These are phyloP conservation scores for Cataglyphis altisquamis DNA, from an alignment of 2,888 invertebrate species.

Conservation along the genomic window DNA sequence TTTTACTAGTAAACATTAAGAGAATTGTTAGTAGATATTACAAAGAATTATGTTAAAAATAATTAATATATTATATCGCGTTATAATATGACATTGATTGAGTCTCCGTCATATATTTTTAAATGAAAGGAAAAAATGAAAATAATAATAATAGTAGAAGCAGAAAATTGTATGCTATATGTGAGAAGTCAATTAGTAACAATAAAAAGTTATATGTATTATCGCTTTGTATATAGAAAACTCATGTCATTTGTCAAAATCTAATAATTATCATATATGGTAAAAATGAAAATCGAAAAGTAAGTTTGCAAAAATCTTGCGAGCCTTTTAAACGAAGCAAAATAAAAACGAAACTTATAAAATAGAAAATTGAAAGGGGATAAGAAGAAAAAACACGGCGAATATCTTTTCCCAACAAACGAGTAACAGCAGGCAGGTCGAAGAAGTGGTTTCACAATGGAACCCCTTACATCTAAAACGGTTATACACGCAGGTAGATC, in stretches of 20 bases:
- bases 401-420: slow-evolving; percentile 51
- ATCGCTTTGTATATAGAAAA: background rate
- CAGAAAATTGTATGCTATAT: background rate
- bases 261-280: background rate
- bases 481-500: slow-evolving; percentile 55
- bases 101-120: background rate
- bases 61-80: background rate
- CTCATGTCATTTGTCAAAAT: slow-evolving; percentile 4
- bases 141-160: background rate
- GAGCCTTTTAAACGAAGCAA: slow-evolving; percentile 21
- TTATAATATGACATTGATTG: background rate
- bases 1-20: background rate
- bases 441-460: slow-evolving; percentile 60
- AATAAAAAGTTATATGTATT: background rate
- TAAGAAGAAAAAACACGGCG: background rate
- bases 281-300: background rate
- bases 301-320: slow-evolving; percentile 34
- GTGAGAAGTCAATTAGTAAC: background rate
- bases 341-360: slow-evolving; percentile 6
- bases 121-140: background rate
- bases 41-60: background rate
- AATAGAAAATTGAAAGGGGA: slow-evolving; percentile 23
- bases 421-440: slow-evolving; percentile 61
- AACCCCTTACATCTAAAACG: slow-evolving; percentile 53
- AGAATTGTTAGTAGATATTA: background rate